Base-by-base conservation (phyloP, 2,888 invertebrate genomes). In the Erebia aethiops region DNA sequence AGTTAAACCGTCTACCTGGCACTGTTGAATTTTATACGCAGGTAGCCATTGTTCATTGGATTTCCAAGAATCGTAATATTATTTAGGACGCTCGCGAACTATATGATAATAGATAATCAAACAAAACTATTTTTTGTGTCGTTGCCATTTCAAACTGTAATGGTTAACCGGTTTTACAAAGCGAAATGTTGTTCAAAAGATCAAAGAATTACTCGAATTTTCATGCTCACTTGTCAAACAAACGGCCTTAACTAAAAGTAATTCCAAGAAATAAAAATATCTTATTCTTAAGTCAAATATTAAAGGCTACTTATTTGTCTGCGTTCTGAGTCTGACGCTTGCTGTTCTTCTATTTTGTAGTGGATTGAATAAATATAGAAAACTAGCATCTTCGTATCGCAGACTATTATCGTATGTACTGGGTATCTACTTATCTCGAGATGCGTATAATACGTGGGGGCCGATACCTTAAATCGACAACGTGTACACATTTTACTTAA, bases 21-120 rank as follows among this genome's bases (percentile, higher is more conserved):
- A 71, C 71, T 60, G 74, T 72, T 75, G 57, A 71, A 60, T 71
- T 62, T 75, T 74, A 60, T 68, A 71, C 69, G 52, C 76, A 75
- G 76, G 75, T 76, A 75, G 72, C 71, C 69, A 71, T 74, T 71
- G 72, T 72, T 71, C 63, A 54, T 56, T 51, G 51, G 63, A 57
- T 35, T 75, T 72, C 69, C 49, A 51, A 66, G 67, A 69, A 75
- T 72, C 56, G 46, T 14, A n/a, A 16, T 18, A 63, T 61, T 21
- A 43, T 60, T 64, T 21, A 54, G 26, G 60, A 54, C 14, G 58
- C 49, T 67, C 49, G 26, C 49, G 66, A 57, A 49, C 67, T 66
- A 67, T 57, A 35, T 35, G 35, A 35, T 35, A 35, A 35, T 35
- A 35, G 49, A 58, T 67, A 49, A 56, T 49, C 57, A 49, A 57